Conservation (phyloP, 2,888 invertebrate species). For the Shargacucullia verbasci region DNA sequence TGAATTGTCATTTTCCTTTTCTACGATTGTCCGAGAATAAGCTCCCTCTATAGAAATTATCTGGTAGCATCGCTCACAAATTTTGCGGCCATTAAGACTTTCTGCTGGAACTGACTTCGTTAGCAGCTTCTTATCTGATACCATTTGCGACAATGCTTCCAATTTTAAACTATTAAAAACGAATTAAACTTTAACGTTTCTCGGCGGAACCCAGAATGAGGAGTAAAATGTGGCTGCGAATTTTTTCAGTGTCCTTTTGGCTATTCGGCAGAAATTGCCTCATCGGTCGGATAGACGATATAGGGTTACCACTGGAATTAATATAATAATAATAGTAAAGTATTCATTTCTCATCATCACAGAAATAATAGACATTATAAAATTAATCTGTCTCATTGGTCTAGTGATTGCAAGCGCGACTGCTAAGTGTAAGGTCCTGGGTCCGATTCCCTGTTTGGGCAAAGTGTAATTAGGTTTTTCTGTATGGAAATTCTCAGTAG, state of each 20-base stretch:
- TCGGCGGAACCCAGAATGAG: neutral
- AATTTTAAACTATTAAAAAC: constrained; percentile 33
- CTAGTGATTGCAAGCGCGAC: no score
- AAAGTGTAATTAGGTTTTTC: no score
- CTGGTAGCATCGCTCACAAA: constrained; percentile 21
- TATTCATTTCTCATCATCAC: no score
- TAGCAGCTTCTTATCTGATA: constrained; percentile 32
- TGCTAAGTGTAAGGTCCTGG: no score
- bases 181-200: constrained; percentile 32
- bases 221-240: neutral
- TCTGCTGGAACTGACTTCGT: constrained; percentile 13
- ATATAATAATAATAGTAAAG: no score
- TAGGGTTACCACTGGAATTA: no score
- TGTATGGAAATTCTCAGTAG: no score
- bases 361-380: no score
- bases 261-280: neutral
- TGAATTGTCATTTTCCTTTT: no score
- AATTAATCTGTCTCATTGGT: no score
- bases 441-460: no score
- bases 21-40: constrained; percentile 16
- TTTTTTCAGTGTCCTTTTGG: neutral
- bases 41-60: constrained; percentile 13
- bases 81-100: constrained; percentile 25
- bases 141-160: constrained; percentile 23
- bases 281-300: no score